These are phyloP conservation scores for Harpalus rubripes DNA, from an alignment of 2,888 invertebrate species.

Conservation along the genomic window DNA sequence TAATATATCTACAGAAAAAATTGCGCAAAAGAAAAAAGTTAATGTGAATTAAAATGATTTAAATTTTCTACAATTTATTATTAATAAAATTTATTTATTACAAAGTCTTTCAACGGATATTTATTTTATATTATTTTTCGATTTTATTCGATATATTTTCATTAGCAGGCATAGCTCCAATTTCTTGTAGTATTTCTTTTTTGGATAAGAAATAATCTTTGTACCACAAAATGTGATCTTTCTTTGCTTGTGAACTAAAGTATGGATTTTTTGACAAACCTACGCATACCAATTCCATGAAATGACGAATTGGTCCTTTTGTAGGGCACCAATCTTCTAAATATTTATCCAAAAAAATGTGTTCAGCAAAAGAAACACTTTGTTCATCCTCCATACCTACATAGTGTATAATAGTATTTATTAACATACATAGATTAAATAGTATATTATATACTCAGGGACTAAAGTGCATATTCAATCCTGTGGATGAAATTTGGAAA, in stretches of 20 bases:
- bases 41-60: background rate
- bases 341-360: constrained; percentile 93
- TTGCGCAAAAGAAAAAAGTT: constrained; percentile 19
- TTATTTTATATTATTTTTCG: constrained; percentile 68
- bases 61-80: too few relatives aligned
- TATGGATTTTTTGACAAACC: constrained; percentile 97
- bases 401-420: constrained; percentile 66
- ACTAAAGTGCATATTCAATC: too few relatives aligned
- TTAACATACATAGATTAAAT: too few relatives aligned
- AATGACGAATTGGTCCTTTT: constrained; percentile 94
- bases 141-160: constrained; percentile 64
- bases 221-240: constrained; percentile 94
- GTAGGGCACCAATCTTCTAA: constrained; percentile 94
- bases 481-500: too few relatives aligned
- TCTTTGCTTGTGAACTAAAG: constrained; percentile 92
- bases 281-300: constrained; percentile 97
- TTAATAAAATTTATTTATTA: background rate
- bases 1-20: constrained; percentile 69
- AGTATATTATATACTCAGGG: too few relatives aligned
- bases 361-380: constrained; percentile 92
- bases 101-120: constrained; percentile 13
- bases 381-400: constrained; percentile 84
- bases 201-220: constrained; percentile 92
- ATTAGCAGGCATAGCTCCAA: constrained; percentile 80
- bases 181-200: constrained; percentile 83